phyloP scores from a whole-genome alignment of 2,113 vertebrate species.

The Symphodus melops region DNA sequence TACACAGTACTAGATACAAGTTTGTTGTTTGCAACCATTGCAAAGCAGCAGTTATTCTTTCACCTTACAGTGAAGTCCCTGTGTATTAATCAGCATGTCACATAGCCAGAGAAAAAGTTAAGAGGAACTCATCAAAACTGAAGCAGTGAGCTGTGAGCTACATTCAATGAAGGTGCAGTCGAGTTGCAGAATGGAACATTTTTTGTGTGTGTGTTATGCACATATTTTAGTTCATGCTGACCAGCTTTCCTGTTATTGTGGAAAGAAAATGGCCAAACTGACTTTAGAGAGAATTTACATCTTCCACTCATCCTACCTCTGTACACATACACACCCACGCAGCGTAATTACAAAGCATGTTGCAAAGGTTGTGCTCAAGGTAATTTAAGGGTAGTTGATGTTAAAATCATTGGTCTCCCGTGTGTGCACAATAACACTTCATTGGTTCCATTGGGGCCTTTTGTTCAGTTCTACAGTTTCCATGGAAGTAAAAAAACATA shows the following conservation, averaged over 20 bases:
- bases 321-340: constrained; percentile 1
- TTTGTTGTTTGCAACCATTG: background rate
- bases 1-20: too few relatives aligned
- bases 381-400: constrained; percentile 25
- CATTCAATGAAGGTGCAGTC: constrained; percentile 8
- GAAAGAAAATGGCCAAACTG: constrained; percentile 51
- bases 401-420: constrained; percentile 20
- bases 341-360: constrained; percentile 19
- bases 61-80: background rate
- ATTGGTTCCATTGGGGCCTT: background rate
- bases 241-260: constrained; percentile 67
- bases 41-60: background rate
- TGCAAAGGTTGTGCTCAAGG: background rate
- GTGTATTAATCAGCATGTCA: background rate
- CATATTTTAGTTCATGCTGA: constrained; percentile 15
- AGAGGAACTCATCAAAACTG: background rate
- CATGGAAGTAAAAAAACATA: constrained; percentile 17
- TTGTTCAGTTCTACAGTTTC: background rate
- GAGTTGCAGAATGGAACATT: constrained; percentile 26
- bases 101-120: background rate
- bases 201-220: background rate
- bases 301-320: constrained; percentile 7
- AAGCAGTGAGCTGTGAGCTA: constrained; percentile 3
- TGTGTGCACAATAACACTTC: constrained; percentile 6
- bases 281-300: constrained; percentile 16